Evolutionary conservation across 2,113 vertebrate genomes (phyloP).

Genomic region (Macaca mulatta): DNA sequence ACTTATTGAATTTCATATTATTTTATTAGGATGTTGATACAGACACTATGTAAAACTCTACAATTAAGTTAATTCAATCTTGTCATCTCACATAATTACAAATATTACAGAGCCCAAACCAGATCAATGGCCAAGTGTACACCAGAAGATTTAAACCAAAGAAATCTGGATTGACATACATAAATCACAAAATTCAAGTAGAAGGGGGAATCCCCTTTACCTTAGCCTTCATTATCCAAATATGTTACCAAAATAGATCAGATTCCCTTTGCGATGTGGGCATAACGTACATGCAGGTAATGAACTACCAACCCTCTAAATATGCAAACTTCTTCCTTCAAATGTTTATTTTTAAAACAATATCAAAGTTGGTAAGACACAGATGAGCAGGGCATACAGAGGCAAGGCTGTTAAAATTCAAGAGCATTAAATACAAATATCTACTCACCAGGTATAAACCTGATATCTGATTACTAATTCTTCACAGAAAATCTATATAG

Average conservation of each 20-base stretch:
- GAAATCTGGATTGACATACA: not conserved
- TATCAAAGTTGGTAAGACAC: not conserved
- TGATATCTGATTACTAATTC: not conserved
- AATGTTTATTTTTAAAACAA: conserved; percentile 11
- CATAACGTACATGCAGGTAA: not conserved
- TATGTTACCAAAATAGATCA: not conserved
- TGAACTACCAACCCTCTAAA: not conserved
- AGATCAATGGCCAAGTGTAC: not conserved
- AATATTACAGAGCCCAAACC: conserved; percentile 22
- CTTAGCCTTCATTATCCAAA: not conserved
- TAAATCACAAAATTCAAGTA: not conserved
- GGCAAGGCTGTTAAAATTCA: not conserved
- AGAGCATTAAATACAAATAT: not conserved
- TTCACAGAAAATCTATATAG: not conserved
- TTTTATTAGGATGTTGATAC: conserved; percentile 65
- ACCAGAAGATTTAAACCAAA: not conserved
- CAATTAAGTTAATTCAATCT: conserved; percentile 47
- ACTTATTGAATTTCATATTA: conserved; percentile 63
- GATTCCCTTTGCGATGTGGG: not conserved
- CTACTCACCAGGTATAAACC: not conserved
- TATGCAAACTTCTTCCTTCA: not conserved
- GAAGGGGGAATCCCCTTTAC: not conserved
- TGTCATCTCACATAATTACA: conserved; percentile 34
- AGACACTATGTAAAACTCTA: conserved; percentile 53
- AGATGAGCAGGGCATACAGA: not conserved